Base-by-base conservation (phyloP, 64 coral and sea anemone genomes). In the Orbicella faveolata region DNA sequence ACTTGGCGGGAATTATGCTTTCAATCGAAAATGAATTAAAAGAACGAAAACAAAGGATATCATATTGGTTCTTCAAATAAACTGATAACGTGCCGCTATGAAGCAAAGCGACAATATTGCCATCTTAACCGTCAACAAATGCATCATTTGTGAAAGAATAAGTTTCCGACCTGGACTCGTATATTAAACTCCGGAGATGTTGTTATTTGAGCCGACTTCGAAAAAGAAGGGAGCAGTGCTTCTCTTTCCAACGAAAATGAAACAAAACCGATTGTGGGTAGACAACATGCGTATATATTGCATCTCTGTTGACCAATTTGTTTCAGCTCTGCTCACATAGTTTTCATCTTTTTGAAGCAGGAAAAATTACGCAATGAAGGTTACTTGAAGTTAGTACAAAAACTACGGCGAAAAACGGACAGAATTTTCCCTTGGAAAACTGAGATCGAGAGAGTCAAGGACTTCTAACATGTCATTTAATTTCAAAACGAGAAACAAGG, bases 1-100 rank as follows among this genome's bases (percentile, higher is more conserved):
- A 85, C 82, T 85, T 72, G 36, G 64, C 19, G 11, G 9, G 20
- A 62, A 26, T 85, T 3, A 37, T 52, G 25, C 23, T 23, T 52
- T 59, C 20, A 85, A 85, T 30, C 53, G 65, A 72, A 85, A 66
- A 72, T 37, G 3, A 85, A 48, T 48, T 48, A 48, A 73, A 85
- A 6, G 48, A 68, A n/a, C 9, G 54, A 52, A 52, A 85, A 85
- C 64, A 85, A 85, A 66, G 25, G 82, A 65, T 7, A 36, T 14
- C 30, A 85, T 85, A 85, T 73, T 85, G 14, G 39, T 39, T 65
- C 12, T 11, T 21, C 20, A 70, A 70, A 70, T 26, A 25, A 70
- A 70, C 25, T 26, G 67, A 70, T 78, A 78, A 78, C 63, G 23
- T 41, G 35, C 63, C 26, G 36, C 39, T 70, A 34, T 53, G 82